These are phyloP conservation scores for Vulpes vulpes DNA, from an alignment of 2,113 vertebrate genomes.

Conservation along the genomic window DNA sequence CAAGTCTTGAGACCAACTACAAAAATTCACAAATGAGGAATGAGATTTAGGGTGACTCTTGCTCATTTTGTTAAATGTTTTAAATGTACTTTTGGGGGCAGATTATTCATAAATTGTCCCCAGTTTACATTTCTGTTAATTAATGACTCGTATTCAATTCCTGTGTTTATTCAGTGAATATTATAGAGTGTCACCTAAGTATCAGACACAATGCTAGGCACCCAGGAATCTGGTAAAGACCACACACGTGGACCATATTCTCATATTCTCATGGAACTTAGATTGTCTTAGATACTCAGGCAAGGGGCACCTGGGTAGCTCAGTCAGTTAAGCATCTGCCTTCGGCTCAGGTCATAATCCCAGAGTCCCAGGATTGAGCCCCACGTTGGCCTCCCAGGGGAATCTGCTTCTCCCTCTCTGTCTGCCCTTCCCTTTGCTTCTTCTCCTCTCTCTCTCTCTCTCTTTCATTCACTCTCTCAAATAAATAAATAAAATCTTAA, in stretches of 20 bases:
- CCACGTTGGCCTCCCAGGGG: no score
- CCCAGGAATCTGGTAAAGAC: background rate
- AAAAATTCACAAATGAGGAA: conserved; percentile 43
- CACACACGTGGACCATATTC: background rate
- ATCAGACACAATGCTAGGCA: background rate
- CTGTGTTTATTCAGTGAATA: background rate
- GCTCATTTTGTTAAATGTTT: conserved; percentile 17
- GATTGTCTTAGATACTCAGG: background rate
- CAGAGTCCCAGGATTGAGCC: no score
- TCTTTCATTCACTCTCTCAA: no score
- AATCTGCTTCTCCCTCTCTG: no score
- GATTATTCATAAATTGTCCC: background rate
- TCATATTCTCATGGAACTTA: background rate
- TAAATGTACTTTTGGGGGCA: background rate
- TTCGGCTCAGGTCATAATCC: no score
- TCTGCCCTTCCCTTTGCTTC: no score
- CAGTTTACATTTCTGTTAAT: conserved; percentile 34
- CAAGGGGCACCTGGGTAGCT: no score
- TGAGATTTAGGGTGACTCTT: background rate
- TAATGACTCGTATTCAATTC: background rate
- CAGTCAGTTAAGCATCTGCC: no score
- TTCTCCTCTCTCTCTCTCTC: no score
- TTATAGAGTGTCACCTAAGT: background rate
- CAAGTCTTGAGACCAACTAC: background rate
- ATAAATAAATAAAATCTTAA: no score